phyloP scores from a whole-genome alignment of 2,113 vertebrate genomes.

The Mola mola region DNA sequence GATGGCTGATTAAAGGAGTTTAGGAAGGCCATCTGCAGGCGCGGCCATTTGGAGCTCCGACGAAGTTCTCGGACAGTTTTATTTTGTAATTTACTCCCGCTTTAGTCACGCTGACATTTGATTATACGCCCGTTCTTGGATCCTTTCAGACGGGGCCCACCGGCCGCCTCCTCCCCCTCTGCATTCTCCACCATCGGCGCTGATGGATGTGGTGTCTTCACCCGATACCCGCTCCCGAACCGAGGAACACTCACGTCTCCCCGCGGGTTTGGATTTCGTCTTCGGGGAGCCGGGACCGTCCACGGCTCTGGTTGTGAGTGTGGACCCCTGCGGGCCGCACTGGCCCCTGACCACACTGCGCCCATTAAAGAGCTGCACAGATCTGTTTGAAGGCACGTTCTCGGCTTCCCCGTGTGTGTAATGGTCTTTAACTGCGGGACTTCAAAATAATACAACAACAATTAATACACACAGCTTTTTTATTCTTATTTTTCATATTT shows the following conservation, averaged over 20 bases:
- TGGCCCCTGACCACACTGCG: slow-evolving; percentile 2
- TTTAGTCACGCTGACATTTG: slow-evolving; percentile 60
- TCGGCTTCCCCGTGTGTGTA: slow-evolving; percentile 3
- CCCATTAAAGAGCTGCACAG: slow-evolving; percentile 9
- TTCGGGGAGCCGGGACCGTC: slow-evolving; percentile 17
- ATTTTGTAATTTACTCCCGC: slow-evolving; percentile 69
- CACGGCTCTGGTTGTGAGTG: slow-evolving; percentile 17
- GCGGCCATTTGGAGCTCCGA: slow-evolving; percentile 47
- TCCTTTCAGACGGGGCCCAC: slow-evolving; percentile 57
- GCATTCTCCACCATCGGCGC: slow-evolving; percentile 58
- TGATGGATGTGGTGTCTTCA: slow-evolving; percentile 65
- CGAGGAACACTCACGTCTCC: slow-evolving; percentile 52
- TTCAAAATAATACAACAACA: too few relatives aligned
- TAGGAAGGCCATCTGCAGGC: slow-evolving; percentile 52
- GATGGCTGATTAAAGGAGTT: slow-evolving; percentile 27
- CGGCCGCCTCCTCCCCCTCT: slow-evolving; percentile 19
- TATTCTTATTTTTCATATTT: too few relatives aligned
- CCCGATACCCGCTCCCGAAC: slow-evolving; percentile 61
- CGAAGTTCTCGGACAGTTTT: slow-evolving; percentile 67
- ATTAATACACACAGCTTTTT: too few relatives aligned
- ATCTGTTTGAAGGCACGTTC: background rate
- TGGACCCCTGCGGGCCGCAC: slow-evolving; percentile 17
- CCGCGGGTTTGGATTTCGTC: slow-evolving; percentile 65
- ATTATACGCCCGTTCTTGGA: slow-evolving; percentile 70
- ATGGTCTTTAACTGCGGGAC: background rate